A percentile compares a stretch with the other conserved stretches of the same genome.
Conservation (phyloP, 2,797 vertebrate species). For the Onychomys leucogaster region DNA sequence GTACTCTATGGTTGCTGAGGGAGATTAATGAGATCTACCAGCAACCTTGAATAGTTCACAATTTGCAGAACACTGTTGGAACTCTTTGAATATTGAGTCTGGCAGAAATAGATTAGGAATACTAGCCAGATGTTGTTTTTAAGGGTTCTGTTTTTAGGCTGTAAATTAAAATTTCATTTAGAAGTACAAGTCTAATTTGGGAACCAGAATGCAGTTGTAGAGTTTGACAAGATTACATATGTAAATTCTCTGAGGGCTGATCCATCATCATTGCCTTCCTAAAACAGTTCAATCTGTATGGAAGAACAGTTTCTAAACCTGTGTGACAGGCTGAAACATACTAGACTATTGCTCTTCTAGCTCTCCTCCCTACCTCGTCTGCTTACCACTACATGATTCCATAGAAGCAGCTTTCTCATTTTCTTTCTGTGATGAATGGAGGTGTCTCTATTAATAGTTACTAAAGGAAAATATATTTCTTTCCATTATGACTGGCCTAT, state of each 20-base stretch:
- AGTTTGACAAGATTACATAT: conserved; percentile 79
- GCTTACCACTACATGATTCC: neutral
- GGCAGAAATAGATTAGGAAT: conserved; percentile 76
- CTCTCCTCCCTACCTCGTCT: neutral
- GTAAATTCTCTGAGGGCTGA: conserved; percentile 75
- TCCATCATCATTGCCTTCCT: conserved; percentile 63
- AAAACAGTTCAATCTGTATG: conserved; percentile 47
- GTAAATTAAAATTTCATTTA: conserved; percentile 82
- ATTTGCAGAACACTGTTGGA: conserved; percentile 58
- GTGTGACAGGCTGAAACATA: neutral
- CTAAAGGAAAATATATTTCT: conserved; percentile 32
- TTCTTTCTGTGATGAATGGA: neutral
- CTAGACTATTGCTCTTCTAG: neutral
- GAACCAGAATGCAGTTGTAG: conserved; percentile 78
- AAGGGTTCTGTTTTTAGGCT: conserved; percentile 80
- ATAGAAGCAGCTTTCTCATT: neutral
- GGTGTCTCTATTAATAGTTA: conserved; percentile 35
- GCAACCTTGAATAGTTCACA: conserved; percentile 23
- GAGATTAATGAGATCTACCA: conserved; percentile 51
- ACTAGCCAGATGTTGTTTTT: conserved; percentile 83
- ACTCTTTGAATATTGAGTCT: conserved; percentile 72
- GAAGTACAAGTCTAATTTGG: conserved; percentile 80
- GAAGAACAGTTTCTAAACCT: conserved; percentile 37
- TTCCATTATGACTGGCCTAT: neutral
- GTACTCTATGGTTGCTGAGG: neutral